These are phyloP conservation scores for Augochlorella aurata DNA, from an alignment of 2,888 invertebrate species.

Conservation along the genomic window DNA sequence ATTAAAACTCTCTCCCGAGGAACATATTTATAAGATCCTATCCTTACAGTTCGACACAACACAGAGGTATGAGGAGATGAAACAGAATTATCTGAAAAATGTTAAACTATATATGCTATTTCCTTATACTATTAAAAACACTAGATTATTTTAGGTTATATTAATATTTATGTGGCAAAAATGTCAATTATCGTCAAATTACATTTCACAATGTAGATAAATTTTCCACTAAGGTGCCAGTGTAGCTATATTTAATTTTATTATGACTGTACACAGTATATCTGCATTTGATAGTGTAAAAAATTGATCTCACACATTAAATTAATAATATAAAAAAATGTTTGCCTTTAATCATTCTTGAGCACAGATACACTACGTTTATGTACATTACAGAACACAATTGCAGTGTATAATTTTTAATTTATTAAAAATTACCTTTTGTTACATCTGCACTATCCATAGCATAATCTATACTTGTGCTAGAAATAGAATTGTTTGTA, in stretches of 20 bases:
- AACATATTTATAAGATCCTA: conserved; percentile 92
- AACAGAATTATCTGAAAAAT: conserved; percentile 77
- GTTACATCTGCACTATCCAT: conserved; percentile 50
- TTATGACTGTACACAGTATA: background rate
- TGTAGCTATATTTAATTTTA: background rate
- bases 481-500: conserved; percentile 71
- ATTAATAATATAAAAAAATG: background rate
- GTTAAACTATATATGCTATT: conserved; percentile 37
- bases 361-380: background rate
- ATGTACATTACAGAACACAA: background rate
- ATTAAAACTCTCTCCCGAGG: conserved; percentile 88
- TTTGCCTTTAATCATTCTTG: background rate
- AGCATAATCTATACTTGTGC: conserved; percentile 41
- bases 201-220: background rate
- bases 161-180: background rate
- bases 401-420: background rate
- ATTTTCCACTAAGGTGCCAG: background rate
- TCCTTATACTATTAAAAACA: background rate
- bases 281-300: background rate
- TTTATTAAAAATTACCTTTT: conserved; percentile 42
- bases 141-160: background rate
- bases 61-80: conserved; percentile 84
- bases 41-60: conserved; percentile 89
- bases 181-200: background rate
- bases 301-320: background rate